Conservation (phyloP, 1,140 invertebrate genomes). For the Hylyphantes graminicola region DNA sequence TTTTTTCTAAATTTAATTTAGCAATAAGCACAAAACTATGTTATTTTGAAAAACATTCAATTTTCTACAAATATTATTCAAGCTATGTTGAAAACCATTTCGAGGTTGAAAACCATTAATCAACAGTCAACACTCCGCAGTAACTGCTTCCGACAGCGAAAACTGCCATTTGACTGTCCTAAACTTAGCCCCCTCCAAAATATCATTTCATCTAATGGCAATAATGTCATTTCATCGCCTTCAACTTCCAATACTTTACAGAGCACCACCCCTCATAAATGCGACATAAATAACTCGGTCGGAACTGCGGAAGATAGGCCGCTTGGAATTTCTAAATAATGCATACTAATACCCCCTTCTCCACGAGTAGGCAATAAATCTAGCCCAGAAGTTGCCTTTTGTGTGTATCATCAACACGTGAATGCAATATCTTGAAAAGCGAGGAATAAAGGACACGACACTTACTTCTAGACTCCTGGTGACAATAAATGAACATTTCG, state of each 20-base stretch:
- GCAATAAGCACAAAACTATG: no score
- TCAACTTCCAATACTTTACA: neutral
- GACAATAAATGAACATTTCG: constrained; percentile 51
- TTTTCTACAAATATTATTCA: no score
- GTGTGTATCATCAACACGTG: constrained; percentile 42
- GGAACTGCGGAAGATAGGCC: neutral
- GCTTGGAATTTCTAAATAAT: constrained; percentile 45
- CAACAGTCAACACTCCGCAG: no score
- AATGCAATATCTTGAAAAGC: constrained; percentile 41
- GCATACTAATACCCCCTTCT: constrained; percentile 49
- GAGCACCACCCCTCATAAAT: constrained; percentile 11
- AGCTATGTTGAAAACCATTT: no score
- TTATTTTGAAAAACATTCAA: no score
- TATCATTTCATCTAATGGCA: constrained; percentile 16
- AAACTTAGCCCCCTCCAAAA: neutral
- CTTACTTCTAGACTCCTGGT: neutral
- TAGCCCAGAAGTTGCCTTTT: neutral
- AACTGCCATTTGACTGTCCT: neutral
- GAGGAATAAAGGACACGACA: constrained; percentile 3
- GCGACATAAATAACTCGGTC: constrained; percentile 16
- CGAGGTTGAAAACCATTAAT: no score
- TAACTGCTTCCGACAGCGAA: no score
- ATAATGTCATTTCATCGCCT: neutral
- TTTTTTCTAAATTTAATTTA: no score
- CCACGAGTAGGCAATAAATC: constrained; percentile 34